phyloP scores from a whole-genome alignment of 2,113 vertebrate genomes.

The Salvelinus fontinalis region DNA sequence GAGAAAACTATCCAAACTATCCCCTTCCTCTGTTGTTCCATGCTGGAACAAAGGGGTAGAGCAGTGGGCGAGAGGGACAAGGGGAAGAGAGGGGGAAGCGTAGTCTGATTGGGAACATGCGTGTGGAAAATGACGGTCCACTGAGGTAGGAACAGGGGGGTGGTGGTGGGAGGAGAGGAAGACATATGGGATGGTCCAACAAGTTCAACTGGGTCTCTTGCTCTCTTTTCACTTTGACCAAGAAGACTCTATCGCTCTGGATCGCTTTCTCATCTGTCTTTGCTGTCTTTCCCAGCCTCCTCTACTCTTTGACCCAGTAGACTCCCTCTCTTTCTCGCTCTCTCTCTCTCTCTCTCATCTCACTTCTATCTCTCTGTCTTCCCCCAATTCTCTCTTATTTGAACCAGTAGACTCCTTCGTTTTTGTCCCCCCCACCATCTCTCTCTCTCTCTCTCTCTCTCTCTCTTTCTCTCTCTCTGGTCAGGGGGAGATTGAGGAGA shows the following conservation, averaged over 20 bases:
- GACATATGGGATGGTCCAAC: background rate
- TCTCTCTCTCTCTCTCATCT: background rate
- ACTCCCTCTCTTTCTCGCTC: background rate
- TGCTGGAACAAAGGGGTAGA: background rate
- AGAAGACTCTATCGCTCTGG: background rate
- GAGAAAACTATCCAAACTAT: background rate
- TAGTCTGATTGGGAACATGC: background rate
- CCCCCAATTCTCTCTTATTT: no score
- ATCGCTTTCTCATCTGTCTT: background rate
- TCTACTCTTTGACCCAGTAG: background rate
- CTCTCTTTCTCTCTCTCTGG: background rate
- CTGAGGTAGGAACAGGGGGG: background rate
- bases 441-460: background rate
- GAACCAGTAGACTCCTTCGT: background rate
- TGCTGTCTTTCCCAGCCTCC: background rate
- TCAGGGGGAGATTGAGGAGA: background rate
- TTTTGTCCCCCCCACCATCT: background rate
- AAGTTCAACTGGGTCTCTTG: background rate
- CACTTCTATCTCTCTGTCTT: background rate
- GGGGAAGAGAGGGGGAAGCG: background rate
- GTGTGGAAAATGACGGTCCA: constrained; percentile 14
- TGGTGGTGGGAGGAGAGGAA: background rate
- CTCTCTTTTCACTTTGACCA: background rate
- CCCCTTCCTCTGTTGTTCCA: background rate
- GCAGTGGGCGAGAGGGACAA: background rate